These are phyloP conservation scores for Sander vitreus DNA, from an alignment of 2,113 vertebrate genomes.

Conservation along the genomic window DNA sequence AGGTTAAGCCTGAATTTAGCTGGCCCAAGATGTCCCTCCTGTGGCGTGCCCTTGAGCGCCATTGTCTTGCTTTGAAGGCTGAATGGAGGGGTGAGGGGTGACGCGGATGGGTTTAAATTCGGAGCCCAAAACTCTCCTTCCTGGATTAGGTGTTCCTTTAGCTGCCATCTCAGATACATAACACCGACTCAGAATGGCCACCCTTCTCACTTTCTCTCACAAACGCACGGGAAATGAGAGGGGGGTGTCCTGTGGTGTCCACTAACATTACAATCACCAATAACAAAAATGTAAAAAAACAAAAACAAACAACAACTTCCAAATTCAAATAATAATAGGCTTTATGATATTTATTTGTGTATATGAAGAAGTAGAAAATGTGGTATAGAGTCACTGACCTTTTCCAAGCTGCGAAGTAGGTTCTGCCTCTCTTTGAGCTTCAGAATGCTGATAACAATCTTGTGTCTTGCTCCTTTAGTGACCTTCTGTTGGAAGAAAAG, in stretches of 20 bases:
- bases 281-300: not conserved
- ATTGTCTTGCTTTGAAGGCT: slow-evolving; percentile 62
- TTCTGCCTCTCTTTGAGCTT: slow-evolving; percentile 97
- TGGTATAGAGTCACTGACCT: slow-evolving; percentile 83
- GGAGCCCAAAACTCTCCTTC: slow-evolving; percentile 59
- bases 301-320: too few relatives aligned
- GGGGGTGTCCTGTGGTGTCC: not conserved
- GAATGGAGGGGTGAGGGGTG: slow-evolving; percentile 10
- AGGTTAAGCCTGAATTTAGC: slow-evolving; percentile 78
- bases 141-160: slow-evolving; percentile 68
- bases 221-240: not conserved
- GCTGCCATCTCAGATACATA: slow-evolving; percentile 51
- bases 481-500: slow-evolving; percentile 88
- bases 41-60: slow-evolving; percentile 53
- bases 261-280: not conserved
- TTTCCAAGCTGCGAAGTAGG: slow-evolving; percentile 95
- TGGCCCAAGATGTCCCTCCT: slow-evolving; percentile 50
- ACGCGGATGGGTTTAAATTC: slow-evolving; percentile 45
- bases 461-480: slow-evolving; percentile 98
- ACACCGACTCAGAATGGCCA: slow-evolving; percentile 26
- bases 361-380: not conserved
- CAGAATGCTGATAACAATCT: slow-evolving; percentile 99
- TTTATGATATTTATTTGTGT: not conserved
- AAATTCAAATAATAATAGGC: not conserved
- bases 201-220: not conserved